Conservation (phyloP, 2,797 vertebrate genomes). For the Parambassis ranga region DNA sequence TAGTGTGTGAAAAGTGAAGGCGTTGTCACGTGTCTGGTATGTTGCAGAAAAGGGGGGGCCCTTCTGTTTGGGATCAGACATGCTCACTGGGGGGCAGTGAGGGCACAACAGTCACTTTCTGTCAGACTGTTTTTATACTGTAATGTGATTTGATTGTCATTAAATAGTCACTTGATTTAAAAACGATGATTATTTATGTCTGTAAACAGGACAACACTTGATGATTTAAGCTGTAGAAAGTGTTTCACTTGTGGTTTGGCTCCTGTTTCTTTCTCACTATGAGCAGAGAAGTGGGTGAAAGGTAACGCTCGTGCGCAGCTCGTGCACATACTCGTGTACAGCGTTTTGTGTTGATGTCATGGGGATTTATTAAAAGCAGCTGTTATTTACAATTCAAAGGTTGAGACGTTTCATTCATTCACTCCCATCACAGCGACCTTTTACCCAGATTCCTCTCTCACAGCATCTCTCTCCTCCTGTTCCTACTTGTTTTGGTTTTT, state of each 20-base stretch:
- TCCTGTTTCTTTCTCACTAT: background rate
- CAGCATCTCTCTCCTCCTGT: constrained; percentile 48
- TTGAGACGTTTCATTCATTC: constrained; percentile 28
- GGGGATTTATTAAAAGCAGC: constrained; percentile 42
- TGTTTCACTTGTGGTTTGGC: background rate
- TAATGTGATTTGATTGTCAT: no score
- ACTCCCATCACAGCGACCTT: constrained; percentile 56
- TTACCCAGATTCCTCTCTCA: constrained; percentile 68
- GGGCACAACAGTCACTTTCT: no score
- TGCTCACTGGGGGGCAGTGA: constrained; percentile 15
- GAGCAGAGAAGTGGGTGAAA: constrained; percentile 57
- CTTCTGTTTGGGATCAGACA: constrained; percentile 35
- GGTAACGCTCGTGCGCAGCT: background rate
- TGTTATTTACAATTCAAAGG: constrained; percentile 54
- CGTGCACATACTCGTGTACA: background rate
- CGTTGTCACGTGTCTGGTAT: constrained; percentile 48
- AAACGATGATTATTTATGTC: no score
- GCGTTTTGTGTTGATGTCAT: constrained; percentile 32
- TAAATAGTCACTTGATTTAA: no score
- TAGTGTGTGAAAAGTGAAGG: constrained; percentile 77
- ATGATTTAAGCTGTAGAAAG: no score
- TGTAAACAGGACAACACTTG: no score
- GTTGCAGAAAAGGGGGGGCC: no score
- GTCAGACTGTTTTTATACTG: no score
- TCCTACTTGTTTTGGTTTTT: constrained; percentile 8